Evolutionary conservation across 1,140 invertebrate species (phyloP).

Genomic region (Ctenoplectra terminalis): DNA sequence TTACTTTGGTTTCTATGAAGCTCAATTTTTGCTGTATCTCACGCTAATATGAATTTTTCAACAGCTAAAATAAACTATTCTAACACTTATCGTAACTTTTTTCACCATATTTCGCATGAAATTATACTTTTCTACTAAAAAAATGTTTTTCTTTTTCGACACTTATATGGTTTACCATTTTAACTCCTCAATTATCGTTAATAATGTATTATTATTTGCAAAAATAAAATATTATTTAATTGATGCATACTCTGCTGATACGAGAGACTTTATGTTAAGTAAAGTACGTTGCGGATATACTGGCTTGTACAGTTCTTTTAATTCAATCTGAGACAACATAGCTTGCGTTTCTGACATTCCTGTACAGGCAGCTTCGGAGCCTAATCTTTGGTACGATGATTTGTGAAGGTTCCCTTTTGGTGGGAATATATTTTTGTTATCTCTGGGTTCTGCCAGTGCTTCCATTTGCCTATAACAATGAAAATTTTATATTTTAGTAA

Average conservation of each 20-base stretch:
- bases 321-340: conserved; percentile 61
- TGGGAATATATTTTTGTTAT: conserved; percentile 65
- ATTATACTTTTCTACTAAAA: too few relatives aligned
- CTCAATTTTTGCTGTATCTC: too few relatives aligned
- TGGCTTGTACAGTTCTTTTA: conserved; percentile 52
- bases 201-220: too few relatives aligned
- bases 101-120: too few relatives aligned
- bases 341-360: conserved; percentile 63
- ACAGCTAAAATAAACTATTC: too few relatives aligned
- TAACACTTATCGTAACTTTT: too few relatives aligned
- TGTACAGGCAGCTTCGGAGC: conserved; percentile 25
- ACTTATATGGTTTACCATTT: too few relatives aligned
- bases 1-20: too few relatives aligned
- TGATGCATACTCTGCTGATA: conserved; percentile 49
- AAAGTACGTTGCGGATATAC: conserved; percentile 57
- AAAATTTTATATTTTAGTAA: not conserved
- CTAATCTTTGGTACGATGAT: conserved; percentile 65
- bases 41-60: too few relatives aligned
- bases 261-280: conserved; percentile 56
- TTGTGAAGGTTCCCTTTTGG: conserved; percentile 55
- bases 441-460: conserved; percentile 62
- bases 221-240: not conserved
- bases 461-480: conserved; percentile 61
- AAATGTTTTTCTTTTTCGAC: too few relatives aligned
- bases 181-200: too few relatives aligned